Conservation (phyloP, 2,888 invertebrate species). For the Mellilla xanthometata region DNA sequence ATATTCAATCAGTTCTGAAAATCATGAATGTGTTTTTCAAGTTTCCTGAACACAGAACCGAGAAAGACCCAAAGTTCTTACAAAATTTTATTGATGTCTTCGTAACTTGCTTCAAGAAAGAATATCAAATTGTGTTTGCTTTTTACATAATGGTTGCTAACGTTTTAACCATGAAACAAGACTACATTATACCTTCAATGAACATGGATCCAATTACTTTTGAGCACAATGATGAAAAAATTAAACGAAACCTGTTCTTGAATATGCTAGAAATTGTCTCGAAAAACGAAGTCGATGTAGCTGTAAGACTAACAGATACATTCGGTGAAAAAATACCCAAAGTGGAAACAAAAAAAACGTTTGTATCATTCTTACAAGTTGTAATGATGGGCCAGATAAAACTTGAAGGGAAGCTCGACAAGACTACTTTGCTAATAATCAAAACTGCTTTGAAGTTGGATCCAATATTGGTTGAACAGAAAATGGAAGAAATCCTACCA, state of each 20-base stretch:
- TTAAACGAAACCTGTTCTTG: conserved; percentile 59
- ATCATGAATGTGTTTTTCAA: conserved; percentile 67
- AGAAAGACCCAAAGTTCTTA: conserved; percentile 51
- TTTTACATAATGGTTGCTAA: conserved; percentile 66
- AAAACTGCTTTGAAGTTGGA: conserved; percentile 65
- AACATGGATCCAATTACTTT: conserved; percentile 52
- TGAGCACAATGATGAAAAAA: conserved; percentile 54
- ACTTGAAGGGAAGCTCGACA: conserved; percentile 62
- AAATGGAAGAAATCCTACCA: conserved; percentile 60
- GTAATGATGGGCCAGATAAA: conserved; percentile 65
- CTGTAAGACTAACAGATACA: conserved; percentile 60
- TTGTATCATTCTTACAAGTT: conserved; percentile 60
- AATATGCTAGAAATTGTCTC: conserved; percentile 60
- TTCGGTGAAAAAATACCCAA: conserved; percentile 63
- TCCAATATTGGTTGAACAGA: conserved; percentile 66
- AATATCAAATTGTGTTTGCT: conserved; percentile 66
- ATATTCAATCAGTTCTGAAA: conserved; percentile 69
- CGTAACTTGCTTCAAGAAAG: conserved; percentile 58
- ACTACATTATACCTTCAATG: conserved; percentile 60
- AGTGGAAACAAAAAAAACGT: conserved; percentile 67
- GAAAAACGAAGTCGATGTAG: conserved; percentile 67
- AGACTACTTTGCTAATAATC: conserved; percentile 60
- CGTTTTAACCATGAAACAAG: conserved; percentile 60
- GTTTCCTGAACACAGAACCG: conserved; percentile 54
- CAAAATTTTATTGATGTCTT: conserved; percentile 65